Evolutionary conservation across 2,888 invertebrate genomes (phyloP), one percentile per base, ranked within the genome.

Genomic region (Habroteleia sp.): DNA sequence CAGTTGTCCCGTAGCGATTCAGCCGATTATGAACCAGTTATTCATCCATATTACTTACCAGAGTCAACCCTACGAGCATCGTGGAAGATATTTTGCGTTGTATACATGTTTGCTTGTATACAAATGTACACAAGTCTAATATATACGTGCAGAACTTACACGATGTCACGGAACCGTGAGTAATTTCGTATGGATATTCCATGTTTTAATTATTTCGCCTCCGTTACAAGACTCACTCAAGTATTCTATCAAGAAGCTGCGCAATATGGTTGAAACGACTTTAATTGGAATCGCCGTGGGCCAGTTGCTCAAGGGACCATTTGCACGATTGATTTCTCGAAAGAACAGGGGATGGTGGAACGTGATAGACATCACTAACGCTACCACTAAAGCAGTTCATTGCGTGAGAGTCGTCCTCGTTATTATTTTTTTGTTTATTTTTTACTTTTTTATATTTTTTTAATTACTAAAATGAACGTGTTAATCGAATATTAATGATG

Each of bases 351-450:
- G 23, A 54, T 39, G 25, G 20, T 42, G 42, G 27, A 37, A 39
- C 46, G 37, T 35, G 35, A 37, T 42, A 23, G 23, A 52, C 65
- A 66, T 20, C 41, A 37, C 27, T 46, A 27, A 29, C 14, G 54
- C 33, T 39, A 35, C 58, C 11, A 10, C 27, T 14, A n/a, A 29
- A 48, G 44, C 56, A 35, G 31, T 29, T 13, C 29, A 44, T 39
- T 20, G 56, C 37, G 56, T 35, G 31, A 39, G 25, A 58, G 58
- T 63, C 50, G 58, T 65, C 65, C 72, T 72, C 62, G 50, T 72
- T 72, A 74, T 72, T 81, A 79, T 63, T 79, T 78, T 73, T 80
- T 78, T 68, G 69, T 79, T 80, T 76, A 1, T 14, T 16, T 48
- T 33, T 16, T 27, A 10, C 37, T 37, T 77, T 72, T 60, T 41